phyloP scores from a whole-genome alignment of 2,797 vertebrate genomes.

The Pogoniulus pusillus region DNA sequence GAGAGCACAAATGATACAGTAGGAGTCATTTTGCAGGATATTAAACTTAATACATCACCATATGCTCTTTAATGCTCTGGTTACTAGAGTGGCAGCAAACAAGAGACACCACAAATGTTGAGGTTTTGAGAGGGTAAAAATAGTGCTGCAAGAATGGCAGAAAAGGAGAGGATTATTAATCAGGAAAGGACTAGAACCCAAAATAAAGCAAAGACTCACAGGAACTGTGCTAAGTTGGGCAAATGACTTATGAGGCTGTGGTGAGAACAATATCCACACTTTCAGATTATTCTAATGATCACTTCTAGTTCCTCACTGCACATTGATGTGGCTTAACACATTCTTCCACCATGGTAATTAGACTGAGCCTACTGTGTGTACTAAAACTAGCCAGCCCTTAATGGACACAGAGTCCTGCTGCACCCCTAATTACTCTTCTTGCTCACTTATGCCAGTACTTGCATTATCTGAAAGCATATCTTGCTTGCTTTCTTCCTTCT shows the following conservation, averaged over 20 bases:
- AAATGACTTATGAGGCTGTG: neutral
- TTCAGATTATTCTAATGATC: neutral
- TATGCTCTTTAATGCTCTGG: neutral
- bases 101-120: neutral
- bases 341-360: slow-evolving; percentile 1
- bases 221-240: neutral
- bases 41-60: slow-evolving; percentile 13
- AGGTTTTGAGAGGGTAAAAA: neutral
- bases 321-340: slow-evolving; percentile 26
- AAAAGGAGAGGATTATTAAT: neutral
- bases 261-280: neutral
- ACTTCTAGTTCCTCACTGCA: neutral
- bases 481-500: neutral
- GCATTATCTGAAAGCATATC: slow-evolving; percentile 26
- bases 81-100: neutral
- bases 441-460: neutral
- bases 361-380: neutral
- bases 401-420: slow-evolving; percentile 12
- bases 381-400: slow-evolving; percentile 26
- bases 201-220: neutral
- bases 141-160: neutral
- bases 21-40: neutral
- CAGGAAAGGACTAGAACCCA: neutral
- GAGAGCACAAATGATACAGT: neutral
- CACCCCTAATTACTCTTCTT: slow-evolving; percentile 6